phyloP scores from a whole-genome alignment of 2,797 vertebrate genomes.

The Sebastiscus tertius region DNA sequence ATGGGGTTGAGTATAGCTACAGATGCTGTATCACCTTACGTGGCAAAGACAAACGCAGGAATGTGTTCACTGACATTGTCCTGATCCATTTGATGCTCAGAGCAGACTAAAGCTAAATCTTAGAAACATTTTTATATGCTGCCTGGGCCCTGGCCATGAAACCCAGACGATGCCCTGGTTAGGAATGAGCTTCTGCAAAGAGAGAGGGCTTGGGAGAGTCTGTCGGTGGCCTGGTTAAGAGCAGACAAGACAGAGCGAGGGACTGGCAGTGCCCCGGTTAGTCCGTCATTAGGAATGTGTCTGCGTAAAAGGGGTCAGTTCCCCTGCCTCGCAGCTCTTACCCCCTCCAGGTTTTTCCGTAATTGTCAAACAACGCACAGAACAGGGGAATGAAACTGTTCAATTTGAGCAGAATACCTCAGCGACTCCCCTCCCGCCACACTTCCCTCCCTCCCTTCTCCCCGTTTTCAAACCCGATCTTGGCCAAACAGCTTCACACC shows the following conservation, averaged over 20 bases:
- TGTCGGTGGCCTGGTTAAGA: slow-evolving; percentile 45
- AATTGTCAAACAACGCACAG: slow-evolving; percentile 51
- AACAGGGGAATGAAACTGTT: slow-evolving; percentile 37
- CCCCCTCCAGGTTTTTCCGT: slow-evolving; percentile 52
- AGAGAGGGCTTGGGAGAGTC: slow-evolving; percentile 3
- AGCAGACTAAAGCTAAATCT: neutral
- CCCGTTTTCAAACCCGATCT: slow-evolving; percentile 27
- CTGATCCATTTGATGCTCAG: neutral
- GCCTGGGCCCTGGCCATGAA: neutral
- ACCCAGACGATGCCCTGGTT: slow-evolving; percentile 20
- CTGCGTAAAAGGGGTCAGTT: slow-evolving; percentile 54
- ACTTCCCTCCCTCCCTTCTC: slow-evolving; percentile 2
- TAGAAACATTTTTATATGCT: neutral
- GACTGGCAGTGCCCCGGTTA: slow-evolving; percentile 56
- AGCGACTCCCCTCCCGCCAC: neutral
- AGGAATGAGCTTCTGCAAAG: neutral
- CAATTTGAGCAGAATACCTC: slow-evolving; percentile 14
- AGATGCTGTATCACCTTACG: neutral
- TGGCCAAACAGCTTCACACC: neutral
- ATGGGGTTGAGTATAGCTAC: neutral
- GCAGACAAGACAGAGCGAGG: slow-evolving; percentile 29
- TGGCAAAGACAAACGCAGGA: neutral
- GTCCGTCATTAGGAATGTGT: slow-evolving; percentile 49
- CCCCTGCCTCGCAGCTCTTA: slow-evolving; percentile 28
- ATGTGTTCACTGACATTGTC: neutral